Base-by-base conservation (phyloP, 2,797 vertebrate genomes). In the Gymnoscopelus microlampas region DNA sequence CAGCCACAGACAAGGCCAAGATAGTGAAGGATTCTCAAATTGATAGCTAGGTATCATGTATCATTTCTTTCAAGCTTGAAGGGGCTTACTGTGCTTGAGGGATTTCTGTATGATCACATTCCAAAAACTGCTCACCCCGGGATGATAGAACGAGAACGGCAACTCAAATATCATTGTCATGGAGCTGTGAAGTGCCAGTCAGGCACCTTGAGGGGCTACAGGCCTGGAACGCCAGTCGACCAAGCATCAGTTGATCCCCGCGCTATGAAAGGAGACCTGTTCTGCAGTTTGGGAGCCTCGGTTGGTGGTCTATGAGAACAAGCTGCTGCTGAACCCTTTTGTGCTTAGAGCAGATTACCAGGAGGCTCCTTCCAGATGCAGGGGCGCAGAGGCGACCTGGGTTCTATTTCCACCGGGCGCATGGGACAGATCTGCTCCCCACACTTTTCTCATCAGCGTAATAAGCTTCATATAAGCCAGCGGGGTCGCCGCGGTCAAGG, bases 241-340 rank as follows among this genome's bases (percentile, higher is more conserved):
- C 63, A 57, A 81, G 77, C 76, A 86, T 72, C 63, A 71, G 77
- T 81, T 83, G 73, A 87, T 82, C 73, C 66, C 5, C 19, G 4
- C 14, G 47, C 81, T 76, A 87, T 84, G 79, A 89, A 85, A 86
- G 51, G 71, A 80, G 81, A 89, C 79, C 85, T 86, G 87, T 88
- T 87, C 70, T 82, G 78, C 76, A 78, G 71, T 82, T 80, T 29
- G 64, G 79, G 71, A 8, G 71, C 48, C 92, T 79, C 76, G 60
- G 87, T 90, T 85, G 91, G 93, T 93, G 94, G 93, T 93, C 93
- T 91, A 89, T 89, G 85, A 85, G 87, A 91, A 92, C 87, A 93
- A 88, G 83, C 87, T 93, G 89, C 87, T 88, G 86, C 83, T 90
- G 90, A 93, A 92, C 82, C 39, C 83, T 90, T 89, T 89, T 89